phyloP scores from a whole-genome alignment of 1,140 invertebrate species.

The Cephus cinctus region DNA sequence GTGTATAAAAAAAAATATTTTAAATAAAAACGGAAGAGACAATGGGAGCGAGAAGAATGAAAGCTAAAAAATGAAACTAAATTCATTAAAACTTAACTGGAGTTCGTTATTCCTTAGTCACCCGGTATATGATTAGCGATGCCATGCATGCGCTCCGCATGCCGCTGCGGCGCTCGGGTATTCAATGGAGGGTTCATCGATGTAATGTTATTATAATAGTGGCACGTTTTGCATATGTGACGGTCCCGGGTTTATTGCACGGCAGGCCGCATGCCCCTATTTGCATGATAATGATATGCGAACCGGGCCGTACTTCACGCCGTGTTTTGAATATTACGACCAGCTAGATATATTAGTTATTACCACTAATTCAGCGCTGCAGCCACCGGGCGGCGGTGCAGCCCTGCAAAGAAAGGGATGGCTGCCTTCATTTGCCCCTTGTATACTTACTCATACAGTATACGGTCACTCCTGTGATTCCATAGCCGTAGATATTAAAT shows the following conservation, averaged over 20 bases:
- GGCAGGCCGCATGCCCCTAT: constrained; percentile 30
- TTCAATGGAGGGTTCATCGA: constrained; percentile 51
- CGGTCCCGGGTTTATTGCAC: constrained; percentile 28
- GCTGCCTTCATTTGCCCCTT: too few species aligned
- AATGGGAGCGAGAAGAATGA: too few species aligned
- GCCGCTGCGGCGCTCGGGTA: too few species aligned
- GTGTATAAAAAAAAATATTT: too few species aligned
- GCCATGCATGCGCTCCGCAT: constrained; percentile 35
- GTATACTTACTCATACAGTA: too few species aligned
- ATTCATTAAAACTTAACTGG: too few species aligned
- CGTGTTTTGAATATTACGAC: constrained; percentile 38
- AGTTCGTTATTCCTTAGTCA: too few species aligned
- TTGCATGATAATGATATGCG: constrained; percentile 52
- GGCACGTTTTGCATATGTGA: constrained; percentile 50
- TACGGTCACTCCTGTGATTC: too few species aligned
- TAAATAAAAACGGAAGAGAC: too few species aligned
- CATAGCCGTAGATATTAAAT: too few species aligned
- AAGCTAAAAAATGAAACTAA: too few species aligned
- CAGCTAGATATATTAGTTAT: constrained; percentile 45
- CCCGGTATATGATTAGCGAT: constrained; percentile 47
- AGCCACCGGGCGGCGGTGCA: constrained; percentile 10
- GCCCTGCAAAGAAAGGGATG: too few species aligned
- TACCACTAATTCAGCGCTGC: constrained; percentile 42
- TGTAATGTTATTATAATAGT: constrained; percentile 54
- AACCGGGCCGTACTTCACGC: constrained; percentile 1